Conservation (phyloP, 2,888 invertebrate species). For the Serripes groenlandicus region DNA sequence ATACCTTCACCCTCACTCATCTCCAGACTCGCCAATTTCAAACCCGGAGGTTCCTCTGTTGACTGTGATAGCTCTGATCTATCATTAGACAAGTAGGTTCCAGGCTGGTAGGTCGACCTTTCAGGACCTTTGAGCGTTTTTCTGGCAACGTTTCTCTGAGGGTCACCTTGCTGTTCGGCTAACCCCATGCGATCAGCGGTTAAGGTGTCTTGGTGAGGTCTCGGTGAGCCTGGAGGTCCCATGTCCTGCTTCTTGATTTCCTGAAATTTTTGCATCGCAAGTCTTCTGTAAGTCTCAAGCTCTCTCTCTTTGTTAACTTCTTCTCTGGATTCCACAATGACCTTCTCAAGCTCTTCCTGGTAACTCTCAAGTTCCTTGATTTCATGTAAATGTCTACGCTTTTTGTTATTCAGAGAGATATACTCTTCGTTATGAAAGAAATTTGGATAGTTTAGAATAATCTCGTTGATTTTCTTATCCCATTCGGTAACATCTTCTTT, state of each 20-base stretch:
- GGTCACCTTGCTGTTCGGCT: background rate
- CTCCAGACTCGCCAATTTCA: background rate
- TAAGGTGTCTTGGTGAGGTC: background rate
- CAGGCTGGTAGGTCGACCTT: background rate
- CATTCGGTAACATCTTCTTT: slow-evolving; percentile 71
- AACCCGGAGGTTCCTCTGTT: background rate
- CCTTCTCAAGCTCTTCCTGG: slow-evolving; percentile 60
- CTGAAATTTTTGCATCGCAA: slow-evolving; percentile 4
- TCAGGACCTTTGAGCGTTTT: background rate
- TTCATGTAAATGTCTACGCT: slow-evolving; percentile 72
- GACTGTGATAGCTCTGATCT: background rate
- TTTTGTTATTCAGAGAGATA: slow-evolving; percentile 65
- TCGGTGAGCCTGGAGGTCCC: background rate
- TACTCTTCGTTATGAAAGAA: slow-evolving; percentile 75
- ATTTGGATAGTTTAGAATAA: slow-evolving; percentile 70
- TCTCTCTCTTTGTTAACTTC: slow-evolving; percentile 17
- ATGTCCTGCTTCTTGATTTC: background rate
- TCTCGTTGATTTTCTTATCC: slow-evolving; percentile 66
- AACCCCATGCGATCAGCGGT: background rate
- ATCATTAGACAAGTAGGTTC: background rate
- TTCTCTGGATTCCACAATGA: slow-evolving; percentile 27
- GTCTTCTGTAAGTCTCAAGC: slow-evolving; percentile 10
- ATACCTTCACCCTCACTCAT: slow-evolving; percentile 5
- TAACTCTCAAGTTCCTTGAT: slow-evolving; percentile 69
- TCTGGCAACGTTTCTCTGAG: background rate